These are phyloP conservation scores for Periparus ater DNA, from an alignment of 2,797 vertebrate genomes.

Conservation along the genomic window DNA sequence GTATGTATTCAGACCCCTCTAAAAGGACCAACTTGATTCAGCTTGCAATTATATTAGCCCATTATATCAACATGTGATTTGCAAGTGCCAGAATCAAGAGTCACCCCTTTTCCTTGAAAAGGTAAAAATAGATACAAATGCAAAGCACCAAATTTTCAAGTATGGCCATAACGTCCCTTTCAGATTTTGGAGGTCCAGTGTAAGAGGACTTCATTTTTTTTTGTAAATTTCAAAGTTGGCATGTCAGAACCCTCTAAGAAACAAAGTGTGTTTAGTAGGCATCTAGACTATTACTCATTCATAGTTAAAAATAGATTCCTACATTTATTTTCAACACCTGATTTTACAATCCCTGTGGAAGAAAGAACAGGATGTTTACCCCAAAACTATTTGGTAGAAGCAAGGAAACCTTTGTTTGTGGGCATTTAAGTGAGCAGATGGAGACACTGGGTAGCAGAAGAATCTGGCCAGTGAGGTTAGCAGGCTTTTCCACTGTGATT, in stretches of 20 bases:
- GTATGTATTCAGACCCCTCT: neutral
- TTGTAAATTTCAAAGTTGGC: neutral
- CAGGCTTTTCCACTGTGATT: constrained; percentile 31
- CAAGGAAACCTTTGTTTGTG: neutral
- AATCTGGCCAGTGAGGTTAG: neutral
- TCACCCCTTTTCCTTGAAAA: neutral
- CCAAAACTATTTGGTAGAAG: neutral
- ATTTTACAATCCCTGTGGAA: neutral
- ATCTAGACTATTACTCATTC: neutral
- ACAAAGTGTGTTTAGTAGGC: neutral
- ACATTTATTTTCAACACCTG: neutral
- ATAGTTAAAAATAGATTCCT: neutral
- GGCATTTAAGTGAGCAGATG: neutral
- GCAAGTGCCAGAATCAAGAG: neutral
- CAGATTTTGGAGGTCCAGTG: neutral
- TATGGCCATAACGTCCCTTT: neutral
- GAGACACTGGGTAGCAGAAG: neutral
- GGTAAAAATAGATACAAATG: neutral
- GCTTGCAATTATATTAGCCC: neutral
- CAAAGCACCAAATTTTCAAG: neutral
- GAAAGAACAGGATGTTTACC: neutral
- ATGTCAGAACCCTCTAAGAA: neutral
- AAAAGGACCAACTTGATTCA: neutral
- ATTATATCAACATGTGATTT: neutral
- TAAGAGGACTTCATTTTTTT: neutral